Conservation (phyloP, 2,113 vertebrate genomes). For the Hippolais icterina region DNA sequence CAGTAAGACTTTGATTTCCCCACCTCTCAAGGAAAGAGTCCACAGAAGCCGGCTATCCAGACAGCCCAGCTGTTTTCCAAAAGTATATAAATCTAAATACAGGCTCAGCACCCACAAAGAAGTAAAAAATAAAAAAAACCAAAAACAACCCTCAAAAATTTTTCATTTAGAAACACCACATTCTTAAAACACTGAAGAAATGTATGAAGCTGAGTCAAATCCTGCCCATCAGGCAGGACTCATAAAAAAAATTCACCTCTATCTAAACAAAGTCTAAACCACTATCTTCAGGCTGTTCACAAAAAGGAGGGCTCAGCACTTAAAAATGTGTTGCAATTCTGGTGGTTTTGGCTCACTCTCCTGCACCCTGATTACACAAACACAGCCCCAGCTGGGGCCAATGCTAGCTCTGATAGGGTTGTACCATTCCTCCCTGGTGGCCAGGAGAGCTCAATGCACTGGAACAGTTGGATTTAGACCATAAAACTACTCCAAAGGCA, state of each 20-base stretch:
- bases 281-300: not conserved
- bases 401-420: not conserved
- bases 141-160: not conserved
- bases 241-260: not conserved
- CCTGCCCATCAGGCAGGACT: not conserved
- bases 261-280: not conserved
- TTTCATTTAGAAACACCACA: not conserved
- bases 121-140: not conserved
- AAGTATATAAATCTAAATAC: not conserved
- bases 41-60: not conserved
- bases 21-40: not conserved
- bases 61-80: not conserved
- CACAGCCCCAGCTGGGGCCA: not conserved
- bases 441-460: rapidly evolving
- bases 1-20: not conserved
- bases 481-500: not conserved
- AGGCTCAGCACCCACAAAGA: not conserved
- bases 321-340: not conserved
- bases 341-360: not conserved
- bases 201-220: not conserved
- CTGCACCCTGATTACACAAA: not conserved
- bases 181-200: not conserved
- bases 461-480: not conserved
- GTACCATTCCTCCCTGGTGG: not conserved
- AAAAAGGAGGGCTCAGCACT: not conserved